Base-by-base conservation (phyloP, 30 jellyfish, hydroid and myxozoan genomes). In the Aurelia aurita region DNA sequence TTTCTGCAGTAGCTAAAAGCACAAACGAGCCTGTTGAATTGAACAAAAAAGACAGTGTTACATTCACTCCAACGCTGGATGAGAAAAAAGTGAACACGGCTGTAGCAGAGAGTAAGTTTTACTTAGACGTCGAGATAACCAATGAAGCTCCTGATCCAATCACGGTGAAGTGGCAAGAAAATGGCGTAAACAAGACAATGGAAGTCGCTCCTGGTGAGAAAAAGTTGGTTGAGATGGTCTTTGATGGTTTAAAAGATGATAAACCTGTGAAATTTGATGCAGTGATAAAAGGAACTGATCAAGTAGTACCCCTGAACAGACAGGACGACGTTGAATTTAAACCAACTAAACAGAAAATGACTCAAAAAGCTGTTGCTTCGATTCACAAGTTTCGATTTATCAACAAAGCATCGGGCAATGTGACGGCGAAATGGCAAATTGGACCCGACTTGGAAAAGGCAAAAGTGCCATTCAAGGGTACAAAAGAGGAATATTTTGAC, bases 61-160 rank as follows among this genome's bases (percentile, higher is more conserved):
- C 26, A 16, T 59, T 81, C 19, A 28, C 19, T 19, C 91, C 85
- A 12, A 3, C 22, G 3, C 49, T 21, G 23, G 18, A 26, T 13
- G 60, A 63, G 49, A 47, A 32, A 15, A 28, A 25, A 58, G 61
- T 69, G 11, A 39, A 39, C 51, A 39, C 51, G 13, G 51, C 51
- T 39, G 69, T 21, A 26, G 85, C 76, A 23, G 70, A 66, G 18
- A 81, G 58, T 21, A 66, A 54, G 34, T 81, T 63, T 39, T 81
- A 15, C 25, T 25, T 81, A 21, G 69, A 67, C 23, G 54, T 81
- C 69, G 79, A 81, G 20, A 25, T 81, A 28, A 57, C 55, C 78
- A 81, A 81, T 59, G 27, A 68, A 58, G 85, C 72, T 2, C 65
- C 64, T n/a, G 85, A 54, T 13, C 49, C 54, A n/a, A 81, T 81